phyloP scores from a whole-genome alignment of 1,140 invertebrate species.

The Anastatus disparis region DNA sequence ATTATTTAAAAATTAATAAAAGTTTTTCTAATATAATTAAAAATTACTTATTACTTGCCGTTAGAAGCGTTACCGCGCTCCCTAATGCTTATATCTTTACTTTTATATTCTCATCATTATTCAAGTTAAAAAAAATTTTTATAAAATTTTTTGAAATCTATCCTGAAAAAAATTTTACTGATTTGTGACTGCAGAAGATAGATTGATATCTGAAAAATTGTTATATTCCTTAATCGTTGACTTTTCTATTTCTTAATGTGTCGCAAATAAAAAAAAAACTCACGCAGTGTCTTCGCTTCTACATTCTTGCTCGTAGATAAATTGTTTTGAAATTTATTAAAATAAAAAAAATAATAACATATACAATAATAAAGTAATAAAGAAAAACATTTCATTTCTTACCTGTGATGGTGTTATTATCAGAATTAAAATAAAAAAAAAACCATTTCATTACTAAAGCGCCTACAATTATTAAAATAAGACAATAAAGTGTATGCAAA shows the following conservation, averaged over 20 bases:
- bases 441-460: background rate
- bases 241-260: constrained; percentile 28
- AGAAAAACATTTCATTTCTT: background rate
- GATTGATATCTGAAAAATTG: constrained; percentile 6
- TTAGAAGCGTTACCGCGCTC: no score
- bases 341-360: background rate
- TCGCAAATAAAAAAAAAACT: constrained; percentile 29
- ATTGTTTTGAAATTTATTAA: background rate
- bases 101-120: no score
- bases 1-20: no score
- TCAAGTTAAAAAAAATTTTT: no score
- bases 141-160: no score
- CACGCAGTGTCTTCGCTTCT: constrained; percentile 37
- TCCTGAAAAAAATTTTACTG: background rate
- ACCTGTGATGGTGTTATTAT: background rate
- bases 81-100: no score
- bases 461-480: background rate
- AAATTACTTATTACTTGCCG: no score
- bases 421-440: background rate
- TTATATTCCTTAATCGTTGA: constrained; percentile 21
- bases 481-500: constrained; percentile 13
- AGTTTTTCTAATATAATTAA: no score
- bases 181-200: constrained; percentile 2
- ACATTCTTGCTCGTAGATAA: background rate
- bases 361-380: background rate